Percentiles rank a stretch among this genome's conserved stretches.
Evolutionary conservation across 2,888 invertebrate species (phyloP).

Genomic region (Meloe dianella): DNA sequence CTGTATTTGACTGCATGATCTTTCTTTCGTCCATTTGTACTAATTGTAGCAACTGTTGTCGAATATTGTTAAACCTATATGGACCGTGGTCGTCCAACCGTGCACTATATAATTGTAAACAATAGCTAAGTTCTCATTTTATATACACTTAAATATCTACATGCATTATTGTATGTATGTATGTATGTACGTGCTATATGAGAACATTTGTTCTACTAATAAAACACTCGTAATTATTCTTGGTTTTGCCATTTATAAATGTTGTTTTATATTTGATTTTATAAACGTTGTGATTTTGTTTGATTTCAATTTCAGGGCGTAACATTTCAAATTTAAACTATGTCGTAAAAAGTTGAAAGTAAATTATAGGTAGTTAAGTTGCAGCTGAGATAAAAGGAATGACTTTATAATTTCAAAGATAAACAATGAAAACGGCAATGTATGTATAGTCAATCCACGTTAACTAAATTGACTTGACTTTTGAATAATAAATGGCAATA

Average conservation of each 20-base stretch:
- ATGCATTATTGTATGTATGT: constrained; percentile 1
- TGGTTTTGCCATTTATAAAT: constrained; percentile 32
- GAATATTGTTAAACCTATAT: constrained; percentile 36
- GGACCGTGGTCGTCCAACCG: constrained; percentile 41
- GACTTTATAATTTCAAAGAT: constrained; percentile 46
- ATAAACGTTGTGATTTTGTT: constrained; percentile 19
- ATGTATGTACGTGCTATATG: constrained; percentile 34
- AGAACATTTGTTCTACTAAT: constrained; percentile 33
- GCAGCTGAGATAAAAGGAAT: constrained; percentile 14
- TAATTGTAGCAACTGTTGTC: constrained; percentile 43
- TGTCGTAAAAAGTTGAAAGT: constrained; percentile 46
- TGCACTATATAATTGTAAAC: constrained; percentile 47
- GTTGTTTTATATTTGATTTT: constrained; percentile 28
- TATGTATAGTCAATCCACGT: constrained; percentile 30
- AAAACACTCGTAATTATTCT: constrained; percentile 26
- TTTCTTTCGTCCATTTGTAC: constrained; percentile 37
- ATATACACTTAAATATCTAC: constrained; percentile 21
- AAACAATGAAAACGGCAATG: constrained; percentile 41
- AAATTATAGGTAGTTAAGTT: constrained; percentile 31
- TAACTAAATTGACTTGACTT: not conserved
- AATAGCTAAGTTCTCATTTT: constrained; percentile 35
- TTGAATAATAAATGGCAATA: no score
- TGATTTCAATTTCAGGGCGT: constrained; percentile 17
- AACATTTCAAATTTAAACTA: constrained; percentile 52
- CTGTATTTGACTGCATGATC: constrained; percentile 34